Conservation (phyloP, 1,140 invertebrate species). For the Cotesia chilonis region DNA sequence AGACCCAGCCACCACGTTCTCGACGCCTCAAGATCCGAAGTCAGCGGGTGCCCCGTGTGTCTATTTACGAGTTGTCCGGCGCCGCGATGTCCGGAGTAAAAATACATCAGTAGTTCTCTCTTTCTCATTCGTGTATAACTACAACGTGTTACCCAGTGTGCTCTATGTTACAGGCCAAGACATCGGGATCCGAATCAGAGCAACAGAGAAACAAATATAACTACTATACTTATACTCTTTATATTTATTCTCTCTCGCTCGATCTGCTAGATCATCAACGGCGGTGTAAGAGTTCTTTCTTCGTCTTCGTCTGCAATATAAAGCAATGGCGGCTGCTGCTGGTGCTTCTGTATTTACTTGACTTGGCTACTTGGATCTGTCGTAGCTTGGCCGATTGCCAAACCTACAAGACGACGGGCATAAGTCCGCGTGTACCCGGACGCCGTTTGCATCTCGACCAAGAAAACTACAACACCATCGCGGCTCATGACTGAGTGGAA, state of each 20-base stretch:
- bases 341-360: conserved; percentile 42
- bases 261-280: conserved; percentile 28
- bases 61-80: conserved; percentile 68
- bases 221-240: conserved; percentile 22
- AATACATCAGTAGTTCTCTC: conserved; percentile 53
- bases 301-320: conserved; percentile 18
- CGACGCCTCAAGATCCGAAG: conserved; percentile 42
- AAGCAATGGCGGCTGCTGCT: background rate
- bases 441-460: conserved; percentile 1
- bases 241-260: conserved; percentile 21
- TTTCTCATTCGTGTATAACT: conserved; percentile 30
- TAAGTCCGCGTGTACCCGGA: conserved; percentile 19
- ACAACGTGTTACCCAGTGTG: conserved; percentile 5
- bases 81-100: conserved; percentile 67
- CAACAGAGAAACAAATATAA: background rate
- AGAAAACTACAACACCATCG: conserved; percentile 6
- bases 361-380: conserved; percentile 41
- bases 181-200: background rate
- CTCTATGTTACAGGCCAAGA: background rate
- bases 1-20: conserved; percentile 25
- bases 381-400: conserved; percentile 40
- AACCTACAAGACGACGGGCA: conserved; percentile 21
- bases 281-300: conserved; percentile 21
- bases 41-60: conserved; percentile 51
- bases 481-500: background rate